Percentiles rank a stretch among this genome's conserved stretches.
These are phyloP conservation scores for Tridacna gigas DNA, from an alignment of 2,888 invertebrate genomes.

Conservation along the genomic window DNA sequence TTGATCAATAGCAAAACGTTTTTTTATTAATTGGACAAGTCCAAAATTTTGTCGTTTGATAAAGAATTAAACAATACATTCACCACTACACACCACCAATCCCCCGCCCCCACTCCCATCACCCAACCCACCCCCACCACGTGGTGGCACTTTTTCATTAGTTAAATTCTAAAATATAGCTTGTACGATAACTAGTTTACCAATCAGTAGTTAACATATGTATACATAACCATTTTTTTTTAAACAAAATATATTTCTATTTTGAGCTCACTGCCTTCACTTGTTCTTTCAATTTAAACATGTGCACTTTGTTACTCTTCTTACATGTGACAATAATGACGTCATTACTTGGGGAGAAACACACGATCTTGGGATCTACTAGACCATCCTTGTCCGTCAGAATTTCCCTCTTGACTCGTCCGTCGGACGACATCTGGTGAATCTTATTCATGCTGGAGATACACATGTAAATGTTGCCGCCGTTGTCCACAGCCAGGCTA, in stretches of 20 bases:
- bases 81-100: too few species aligned
- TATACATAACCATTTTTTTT: too few species aligned
- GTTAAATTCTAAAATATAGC: too few species aligned
- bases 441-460: conserved; percentile 56
- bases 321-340: conserved; percentile 54
- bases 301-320: conserved; percentile 54
- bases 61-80: too few species aligned
- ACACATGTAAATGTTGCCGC: conserved; percentile 57
- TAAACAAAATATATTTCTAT: not conserved
- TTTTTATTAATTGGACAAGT: too few species aligned
- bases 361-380: conserved; percentile 51
- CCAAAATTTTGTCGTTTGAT: too few species aligned
- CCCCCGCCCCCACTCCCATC: too few species aligned
- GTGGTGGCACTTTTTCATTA: too few species aligned
- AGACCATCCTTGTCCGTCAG: conserved; percentile 58
- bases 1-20: too few species aligned
- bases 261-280: not conserved
- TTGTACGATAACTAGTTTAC: too few species aligned
- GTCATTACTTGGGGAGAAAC: conserved; percentile 58
- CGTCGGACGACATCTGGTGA: conserved; percentile 60
- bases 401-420: conserved; percentile 54
- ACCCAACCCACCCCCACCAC: too few species aligned
- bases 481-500: conserved; percentile 53
- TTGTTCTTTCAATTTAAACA: conserved; percentile 51
- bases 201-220: too few species aligned